phyloP scores from a whole-genome alignment of 2,113 vertebrate genomes.

The Microcebus murinus region DNA sequence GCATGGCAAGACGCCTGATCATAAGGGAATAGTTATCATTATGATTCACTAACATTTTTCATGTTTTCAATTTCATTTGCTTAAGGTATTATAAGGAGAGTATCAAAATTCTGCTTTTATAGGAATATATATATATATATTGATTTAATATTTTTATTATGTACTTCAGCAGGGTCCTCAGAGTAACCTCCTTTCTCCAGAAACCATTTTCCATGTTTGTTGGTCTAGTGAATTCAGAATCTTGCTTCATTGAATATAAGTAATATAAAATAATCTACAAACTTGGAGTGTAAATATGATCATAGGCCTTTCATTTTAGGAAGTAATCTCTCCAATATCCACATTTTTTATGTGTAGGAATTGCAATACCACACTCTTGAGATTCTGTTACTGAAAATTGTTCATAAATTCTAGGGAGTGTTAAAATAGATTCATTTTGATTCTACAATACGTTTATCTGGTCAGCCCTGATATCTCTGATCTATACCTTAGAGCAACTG shows the following conservation, averaged over 20 bases:
- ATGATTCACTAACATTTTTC: background rate
- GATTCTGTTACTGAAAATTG: background rate
- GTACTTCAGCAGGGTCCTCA: background rate
- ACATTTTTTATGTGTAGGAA: background rate
- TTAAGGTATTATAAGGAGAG: slow-evolving; percentile 3
- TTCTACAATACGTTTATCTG: background rate
- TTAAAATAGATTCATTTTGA: background rate
- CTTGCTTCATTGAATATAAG: background rate
- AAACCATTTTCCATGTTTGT: background rate
- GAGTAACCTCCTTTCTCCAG: background rate
- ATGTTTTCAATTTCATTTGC: background rate
- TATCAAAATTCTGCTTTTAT: background rate
- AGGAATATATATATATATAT: background rate
- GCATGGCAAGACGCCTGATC: background rate
- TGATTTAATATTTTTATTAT: background rate
- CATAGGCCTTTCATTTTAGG: background rate
- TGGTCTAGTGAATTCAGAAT: background rate
- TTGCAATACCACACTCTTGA: background rate
- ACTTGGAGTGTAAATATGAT: background rate
- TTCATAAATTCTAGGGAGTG: background rate
- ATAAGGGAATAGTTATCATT: slow-evolving; percentile 13
- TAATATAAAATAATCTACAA: background rate
- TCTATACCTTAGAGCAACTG: background rate
- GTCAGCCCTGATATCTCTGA: background rate
- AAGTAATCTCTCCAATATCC: background rate